Percentiles rank a stretch among this genome's conserved stretches.
Conservation (phyloP, 1,140 invertebrate species). For the Laupala kohalensis region DNA sequence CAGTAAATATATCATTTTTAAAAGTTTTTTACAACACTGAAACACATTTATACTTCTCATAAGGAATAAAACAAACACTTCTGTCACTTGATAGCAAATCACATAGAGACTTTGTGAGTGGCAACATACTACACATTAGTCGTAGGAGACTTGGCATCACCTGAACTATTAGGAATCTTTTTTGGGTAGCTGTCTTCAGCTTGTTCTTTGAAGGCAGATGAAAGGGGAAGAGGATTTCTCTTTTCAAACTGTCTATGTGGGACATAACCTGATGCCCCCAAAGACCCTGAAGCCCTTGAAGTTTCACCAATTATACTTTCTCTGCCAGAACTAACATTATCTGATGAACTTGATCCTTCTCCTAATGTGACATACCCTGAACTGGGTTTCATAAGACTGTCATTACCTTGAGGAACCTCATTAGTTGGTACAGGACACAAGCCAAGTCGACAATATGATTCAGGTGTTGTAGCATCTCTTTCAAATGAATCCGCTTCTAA, state of each 20-base stretch:
- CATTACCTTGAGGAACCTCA: neutral
- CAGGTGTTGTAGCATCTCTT: neutral
- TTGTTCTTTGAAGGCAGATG: slow-evolving; percentile 1
- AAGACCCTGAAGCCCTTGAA: neutral
- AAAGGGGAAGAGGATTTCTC: neutral
- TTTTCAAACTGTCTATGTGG: slow-evolving; percentile 9
- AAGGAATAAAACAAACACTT: neutral
- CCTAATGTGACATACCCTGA: slow-evolving; percentile 8
- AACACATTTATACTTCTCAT: neutral
- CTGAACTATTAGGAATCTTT: slow-evolving; percentile 2
- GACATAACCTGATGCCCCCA: slow-evolving; percentile 2
- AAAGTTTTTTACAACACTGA: neutral
- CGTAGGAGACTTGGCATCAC: slow-evolving; percentile 6
- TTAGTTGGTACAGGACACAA: neutral
- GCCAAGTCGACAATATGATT: slow-evolving; percentile 6
- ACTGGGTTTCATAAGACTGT: neutral
- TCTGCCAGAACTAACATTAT: neutral
- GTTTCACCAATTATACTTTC: neutral
- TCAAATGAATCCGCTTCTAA: neutral
- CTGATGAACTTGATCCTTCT: neutral
- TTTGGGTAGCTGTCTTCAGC: slow-evolving; percentile 1
- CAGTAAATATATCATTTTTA: neutral
- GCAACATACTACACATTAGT: slow-evolving; percentile 3
- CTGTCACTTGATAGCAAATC: neutral
- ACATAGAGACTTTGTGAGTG: neutral